Evolutionary conservation across 2,113 vertebrate species (phyloP), one percentile per base, ranked within the genome.

Genomic region (Chloebia gouldiae): DNA sequence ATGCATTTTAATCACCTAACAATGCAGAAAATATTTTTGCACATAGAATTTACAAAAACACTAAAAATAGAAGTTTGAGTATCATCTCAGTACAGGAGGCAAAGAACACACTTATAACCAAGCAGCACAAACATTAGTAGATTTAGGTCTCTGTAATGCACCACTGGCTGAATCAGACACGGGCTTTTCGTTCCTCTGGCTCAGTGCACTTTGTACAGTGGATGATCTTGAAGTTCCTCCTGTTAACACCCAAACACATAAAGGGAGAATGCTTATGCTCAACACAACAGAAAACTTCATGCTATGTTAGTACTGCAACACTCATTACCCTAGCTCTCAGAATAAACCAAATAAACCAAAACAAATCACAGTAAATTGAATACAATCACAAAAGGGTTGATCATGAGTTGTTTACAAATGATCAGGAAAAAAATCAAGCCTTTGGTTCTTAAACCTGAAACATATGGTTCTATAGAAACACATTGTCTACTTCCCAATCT

Each of bases 91-190:
- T 90, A 83, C 2, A n/a, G 4, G 2, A 80, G 31, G 79, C 44
- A 72, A 77, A 93, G 72, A 79, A 86, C 7, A 15, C 39, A 64
- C 39, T 99, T 96, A 99, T 96, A 98, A 96, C 98, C 98, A 99
- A 59, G 98, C 98, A 44, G 98, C 96, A 77, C 90, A 98, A 51
- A 98, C 97, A 37, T 97, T 96, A 39, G 91, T 80, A 45, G 94
- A 69, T n/a, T 97, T 98, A 57, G 98, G 94, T 96, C 97, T 98
- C 68, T 95, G 96, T 24, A 96, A 84, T 12, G 92, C 88, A 33
- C 95, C 96, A 39, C 76, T 94, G 39, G 94, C 53, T 69, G 92
- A 63, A 79, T 96, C 94, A 50, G 96, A 96, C 50, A 57, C 18
- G 3, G 97, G 83, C 64, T 97, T 98, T 72, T 98, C 96, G 1